Conservation (phyloP, 2,888 invertebrate genomes). For the Cheiracanthium punctorium region DNA sequence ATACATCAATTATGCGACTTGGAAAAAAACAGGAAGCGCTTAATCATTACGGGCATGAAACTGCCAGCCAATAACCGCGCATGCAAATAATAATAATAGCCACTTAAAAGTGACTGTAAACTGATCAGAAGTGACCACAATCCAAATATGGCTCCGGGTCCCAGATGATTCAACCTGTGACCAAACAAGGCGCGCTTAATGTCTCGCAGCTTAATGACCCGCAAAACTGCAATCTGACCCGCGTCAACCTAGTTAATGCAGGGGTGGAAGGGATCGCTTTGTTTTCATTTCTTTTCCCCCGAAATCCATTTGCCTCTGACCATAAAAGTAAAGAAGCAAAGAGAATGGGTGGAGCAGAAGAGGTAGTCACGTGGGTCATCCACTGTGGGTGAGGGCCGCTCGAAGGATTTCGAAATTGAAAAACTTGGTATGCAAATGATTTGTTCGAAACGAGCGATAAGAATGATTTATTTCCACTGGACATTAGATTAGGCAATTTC, state of each 20-base stretch:
- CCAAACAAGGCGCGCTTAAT: background rate
- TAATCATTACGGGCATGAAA: too few relatives aligned
- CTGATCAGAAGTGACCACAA: background rate
- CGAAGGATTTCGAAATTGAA: background rate
- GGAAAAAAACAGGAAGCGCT: too few relatives aligned
- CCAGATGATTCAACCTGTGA: background rate
- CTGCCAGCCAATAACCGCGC: too few relatives aligned
- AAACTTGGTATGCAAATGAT: background rate
- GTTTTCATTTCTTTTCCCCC: background rate
- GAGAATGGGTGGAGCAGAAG: background rate
- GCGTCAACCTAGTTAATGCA: background rate
- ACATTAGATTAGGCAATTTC: too few relatives aligned
- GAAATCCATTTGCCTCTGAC: background rate
- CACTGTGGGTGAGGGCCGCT: background rate
- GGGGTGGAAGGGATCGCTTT: slow-evolving; percentile 10
- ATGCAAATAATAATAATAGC: too few relatives aligned
- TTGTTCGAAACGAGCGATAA: background rate
- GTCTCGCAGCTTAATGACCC: slow-evolving; percentile 13
- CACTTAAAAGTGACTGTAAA: too few relatives aligned
- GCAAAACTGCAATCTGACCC: background rate
- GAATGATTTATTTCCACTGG: slow-evolving; percentile 8
- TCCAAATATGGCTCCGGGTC: background rate
- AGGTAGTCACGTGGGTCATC: background rate
- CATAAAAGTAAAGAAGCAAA: background rate
- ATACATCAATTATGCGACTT: too few relatives aligned